phyloP scores from a whole-genome alignment of 2,888 invertebrate species.

The Meiosimyza platycephala region DNA sequence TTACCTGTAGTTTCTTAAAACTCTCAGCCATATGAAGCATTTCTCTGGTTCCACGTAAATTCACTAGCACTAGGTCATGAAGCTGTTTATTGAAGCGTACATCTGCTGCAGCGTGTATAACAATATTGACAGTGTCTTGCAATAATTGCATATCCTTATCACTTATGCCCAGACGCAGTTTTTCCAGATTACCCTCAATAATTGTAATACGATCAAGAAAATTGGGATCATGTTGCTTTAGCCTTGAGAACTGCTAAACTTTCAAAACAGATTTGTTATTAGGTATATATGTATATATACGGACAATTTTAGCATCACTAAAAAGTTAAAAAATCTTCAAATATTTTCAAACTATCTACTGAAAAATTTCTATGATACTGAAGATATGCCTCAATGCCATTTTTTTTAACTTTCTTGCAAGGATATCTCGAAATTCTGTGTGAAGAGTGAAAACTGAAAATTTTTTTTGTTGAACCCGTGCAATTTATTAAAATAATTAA shows the following conservation, averaged over 20 bases:
- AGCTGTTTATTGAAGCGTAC: conserved; percentile 52
- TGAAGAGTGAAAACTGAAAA: too few relatives aligned
- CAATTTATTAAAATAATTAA: too few relatives aligned
- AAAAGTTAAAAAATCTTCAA: too few relatives aligned
- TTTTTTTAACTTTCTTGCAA: too few relatives aligned
- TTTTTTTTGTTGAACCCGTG: too few relatives aligned
- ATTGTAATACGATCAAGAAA: conserved; percentile 47
- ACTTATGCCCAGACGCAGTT: conserved; percentile 47
- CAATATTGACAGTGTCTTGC: conserved; percentile 49
- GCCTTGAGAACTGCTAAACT: too few relatives aligned
- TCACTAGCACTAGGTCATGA: conserved; percentile 45
- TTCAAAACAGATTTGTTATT: too few relatives aligned
- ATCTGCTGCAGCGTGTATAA: conserved; percentile 53
- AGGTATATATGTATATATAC: too few relatives aligned
- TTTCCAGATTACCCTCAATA: conserved; percentile 50
- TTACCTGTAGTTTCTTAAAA: conserved; percentile 48
- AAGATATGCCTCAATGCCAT: too few relatives aligned
- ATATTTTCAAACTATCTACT: too few relatives aligned
- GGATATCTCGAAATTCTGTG: too few relatives aligned
- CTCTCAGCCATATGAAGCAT: conserved; percentile 45
- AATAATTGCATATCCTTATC: conserved; percentile 43
- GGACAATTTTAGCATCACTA: conserved; percentile 17
- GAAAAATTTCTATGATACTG: too few relatives aligned
- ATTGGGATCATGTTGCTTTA: conserved; percentile 34
- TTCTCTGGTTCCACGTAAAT: conserved; percentile 53